Percentiles rank a stretch among this genome's conserved stretches.
Conservation (phyloP, 2,888 invertebrate genomes). For the Pardosa pseudoannulata region DNA sequence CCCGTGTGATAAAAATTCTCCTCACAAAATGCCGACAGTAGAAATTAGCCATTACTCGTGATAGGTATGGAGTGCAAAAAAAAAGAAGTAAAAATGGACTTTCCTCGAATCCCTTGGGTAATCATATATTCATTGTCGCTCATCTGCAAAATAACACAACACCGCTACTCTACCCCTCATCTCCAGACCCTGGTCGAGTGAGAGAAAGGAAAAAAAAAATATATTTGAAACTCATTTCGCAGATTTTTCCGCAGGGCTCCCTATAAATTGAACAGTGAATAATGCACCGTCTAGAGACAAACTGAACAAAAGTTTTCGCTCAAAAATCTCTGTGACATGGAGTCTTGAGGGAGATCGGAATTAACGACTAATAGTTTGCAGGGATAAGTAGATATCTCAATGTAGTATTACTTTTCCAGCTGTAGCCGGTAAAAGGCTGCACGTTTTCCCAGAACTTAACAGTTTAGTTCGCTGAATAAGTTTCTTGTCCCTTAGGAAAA, state of each 20-base stretch:
- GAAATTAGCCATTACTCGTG: background rate
- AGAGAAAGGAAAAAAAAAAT: too few relatives aligned
- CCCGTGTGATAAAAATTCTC: too few relatives aligned
- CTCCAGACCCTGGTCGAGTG: too few relatives aligned
- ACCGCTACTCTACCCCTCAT: too few relatives aligned
- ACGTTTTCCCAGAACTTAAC: too few relatives aligned
- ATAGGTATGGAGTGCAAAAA: background rate
- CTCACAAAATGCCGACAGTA: background rate
- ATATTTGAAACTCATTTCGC: background rate
- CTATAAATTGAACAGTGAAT: slow-evolving; percentile 4
- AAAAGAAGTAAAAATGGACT: background rate
- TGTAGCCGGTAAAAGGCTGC: too few relatives aligned
- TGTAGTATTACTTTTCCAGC: background rate
- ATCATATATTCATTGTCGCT: background rate
- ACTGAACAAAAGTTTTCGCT: slow-evolving; percentile 2
- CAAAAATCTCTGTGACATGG: background rate
- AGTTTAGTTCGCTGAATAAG: too few relatives aligned
- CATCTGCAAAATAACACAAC: background rate
- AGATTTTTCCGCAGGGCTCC: background rate
- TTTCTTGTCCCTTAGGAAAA: too few relatives aligned
- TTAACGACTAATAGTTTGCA: background rate
- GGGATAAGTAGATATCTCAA: background rate
- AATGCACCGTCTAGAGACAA: background rate
- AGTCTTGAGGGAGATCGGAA: background rate
- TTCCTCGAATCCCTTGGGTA: background rate